Conservation (phyloP, 2,888 invertebrate genomes). For the Melieria picta region DNA sequence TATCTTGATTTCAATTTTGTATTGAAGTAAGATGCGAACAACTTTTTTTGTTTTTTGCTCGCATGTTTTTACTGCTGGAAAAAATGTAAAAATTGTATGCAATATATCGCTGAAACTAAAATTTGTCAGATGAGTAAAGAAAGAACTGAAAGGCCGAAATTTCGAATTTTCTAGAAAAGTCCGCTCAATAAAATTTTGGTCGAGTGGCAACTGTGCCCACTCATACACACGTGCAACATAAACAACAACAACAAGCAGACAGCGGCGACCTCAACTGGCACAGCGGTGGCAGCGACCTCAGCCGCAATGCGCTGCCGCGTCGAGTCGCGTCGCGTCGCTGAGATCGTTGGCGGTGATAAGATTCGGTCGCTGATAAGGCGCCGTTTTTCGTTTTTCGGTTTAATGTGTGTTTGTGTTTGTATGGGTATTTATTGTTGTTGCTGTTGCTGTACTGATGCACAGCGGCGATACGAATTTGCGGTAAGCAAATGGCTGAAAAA, state of each 20-base stretch:
- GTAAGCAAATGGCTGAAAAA: slow-evolving; percentile 25
- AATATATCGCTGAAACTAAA: no score
- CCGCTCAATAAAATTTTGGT: no score
- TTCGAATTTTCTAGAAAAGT: no score
- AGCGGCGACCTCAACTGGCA: slow-evolving; percentile 12
- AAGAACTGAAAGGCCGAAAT: no score
- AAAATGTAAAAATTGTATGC: no score
- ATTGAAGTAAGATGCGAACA: no score
- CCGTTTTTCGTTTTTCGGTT: slow-evolving; percentile 31
- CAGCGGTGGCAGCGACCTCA: slow-evolving; percentile 22
- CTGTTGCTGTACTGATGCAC: slow-evolving; percentile 24
- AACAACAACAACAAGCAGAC: slow-evolving; percentile 8
- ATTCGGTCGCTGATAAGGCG: slow-evolving; percentile 43
- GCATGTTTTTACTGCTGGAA: no score
- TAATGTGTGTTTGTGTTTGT: slow-evolving; percentile 17
- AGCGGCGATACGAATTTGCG: slow-evolving; percentile 21
- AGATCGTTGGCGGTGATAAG: slow-evolving; percentile 45
- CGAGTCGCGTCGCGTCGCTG: slow-evolving; percentile 17
- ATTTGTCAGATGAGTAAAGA: no score
- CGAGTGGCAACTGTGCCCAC: no score
- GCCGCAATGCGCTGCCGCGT: slow-evolving; percentile 34
- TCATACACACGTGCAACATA: not conserved
- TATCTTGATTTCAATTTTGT: no score
- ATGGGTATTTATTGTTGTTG: slow-evolving; percentile 26
- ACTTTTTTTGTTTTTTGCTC: no score